Evolutionary conservation across 2,888 invertebrate species (phyloP).

Genomic region (Troides oblongomaculatus): DNA sequence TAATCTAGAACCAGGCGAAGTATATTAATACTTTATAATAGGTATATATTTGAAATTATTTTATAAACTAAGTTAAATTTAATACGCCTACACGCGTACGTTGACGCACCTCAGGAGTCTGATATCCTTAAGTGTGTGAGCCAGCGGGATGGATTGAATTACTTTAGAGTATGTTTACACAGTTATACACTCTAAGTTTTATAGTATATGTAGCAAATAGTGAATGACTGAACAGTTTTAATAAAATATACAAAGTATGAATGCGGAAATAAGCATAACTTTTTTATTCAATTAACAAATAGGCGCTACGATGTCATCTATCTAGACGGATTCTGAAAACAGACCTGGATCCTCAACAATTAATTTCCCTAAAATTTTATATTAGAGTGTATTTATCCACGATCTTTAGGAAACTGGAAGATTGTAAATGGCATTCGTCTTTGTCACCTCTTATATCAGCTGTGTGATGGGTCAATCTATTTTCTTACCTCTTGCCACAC

Average conservation of each 20-base stretch:
- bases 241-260: too few species aligned
- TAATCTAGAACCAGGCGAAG: too few species aligned
- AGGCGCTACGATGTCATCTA: too few species aligned
- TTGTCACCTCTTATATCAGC: not conserved
- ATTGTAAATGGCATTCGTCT: not conserved
- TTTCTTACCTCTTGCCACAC: not conserved
- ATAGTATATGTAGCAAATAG: too few species aligned
- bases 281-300: too few species aligned
- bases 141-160: slow-evolving; percentile 18
- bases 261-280: too few species aligned
- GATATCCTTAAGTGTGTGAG: slow-evolving; percentile 6
- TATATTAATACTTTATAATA: too few species aligned
- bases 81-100: not conserved
- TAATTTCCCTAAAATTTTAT: not conserved
- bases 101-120: slow-evolving; percentile 12
- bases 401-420: not conserved
- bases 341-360: too few species aligned
- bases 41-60: too few species aligned
- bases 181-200: not conserved
- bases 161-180: slow-evolving; percentile 4
- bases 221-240: too few species aligned
- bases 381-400: not conserved
- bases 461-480: not conserved
- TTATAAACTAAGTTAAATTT: too few species aligned
- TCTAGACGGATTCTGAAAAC: too few species aligned